These are phyloP conservation scores for Sitta europaea DNA, from an alignment of 2,113 vertebrate genomes.

Conservation along the genomic window DNA sequence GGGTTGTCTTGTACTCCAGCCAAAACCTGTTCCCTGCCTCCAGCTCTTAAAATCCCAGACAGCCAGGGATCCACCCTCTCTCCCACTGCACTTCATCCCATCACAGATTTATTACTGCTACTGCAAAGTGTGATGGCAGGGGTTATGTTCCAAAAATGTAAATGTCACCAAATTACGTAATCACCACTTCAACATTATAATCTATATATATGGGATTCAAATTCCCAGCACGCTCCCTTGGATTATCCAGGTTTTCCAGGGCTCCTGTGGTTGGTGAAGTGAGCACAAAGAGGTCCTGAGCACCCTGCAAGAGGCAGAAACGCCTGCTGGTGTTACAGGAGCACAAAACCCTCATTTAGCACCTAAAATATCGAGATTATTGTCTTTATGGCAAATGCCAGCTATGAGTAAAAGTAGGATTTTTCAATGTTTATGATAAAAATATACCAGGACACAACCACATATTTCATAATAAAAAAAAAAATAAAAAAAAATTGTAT, in stretches of 20 bases:
- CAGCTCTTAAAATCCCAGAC: not conserved
- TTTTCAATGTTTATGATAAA: not conserved
- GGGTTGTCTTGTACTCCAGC: rapidly evolving
- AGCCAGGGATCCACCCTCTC: not conserved
- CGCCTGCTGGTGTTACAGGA: not conserved
- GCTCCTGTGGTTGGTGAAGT: not conserved
- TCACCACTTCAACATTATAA: not conserved
- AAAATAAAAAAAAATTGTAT: not conserved
- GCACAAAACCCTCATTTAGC: not conserved
- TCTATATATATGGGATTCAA: not conserved
- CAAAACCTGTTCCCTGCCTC: not conserved
- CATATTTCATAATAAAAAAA: not conserved
- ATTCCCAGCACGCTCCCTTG: not conserved
- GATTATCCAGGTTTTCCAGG: not conserved
- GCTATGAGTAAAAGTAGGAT: not conserved
- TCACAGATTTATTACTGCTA: not conserved
- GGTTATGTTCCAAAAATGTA: conserved; percentile 23
- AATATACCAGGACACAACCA: not conserved
- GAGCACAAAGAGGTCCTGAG: not conserved
- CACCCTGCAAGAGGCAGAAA: not conserved
- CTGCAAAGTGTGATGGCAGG: not conserved
- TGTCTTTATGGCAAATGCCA: not conserved
- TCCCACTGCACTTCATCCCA: not conserved
- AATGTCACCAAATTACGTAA: not conserved
- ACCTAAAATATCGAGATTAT: not conserved